Percentiles rank a stretch among this genome's conserved stretches.
Evolutionary conservation across 64 coral and sea anemone species (phyloP).

Genomic region (Pocillopora verrucosa): DNA sequence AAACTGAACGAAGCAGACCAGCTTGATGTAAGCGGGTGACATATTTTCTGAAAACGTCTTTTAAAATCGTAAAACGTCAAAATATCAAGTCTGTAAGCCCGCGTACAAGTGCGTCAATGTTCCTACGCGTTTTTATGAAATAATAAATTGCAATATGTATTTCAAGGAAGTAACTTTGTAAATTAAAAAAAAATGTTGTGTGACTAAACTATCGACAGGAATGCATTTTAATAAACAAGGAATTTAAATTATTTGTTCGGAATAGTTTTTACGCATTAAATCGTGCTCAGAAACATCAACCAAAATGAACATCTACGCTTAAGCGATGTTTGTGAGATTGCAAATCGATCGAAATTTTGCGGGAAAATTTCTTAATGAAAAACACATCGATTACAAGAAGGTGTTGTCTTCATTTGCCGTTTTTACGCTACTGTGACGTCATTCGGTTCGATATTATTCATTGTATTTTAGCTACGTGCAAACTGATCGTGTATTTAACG

Average conservation of each 20-base stretch:
- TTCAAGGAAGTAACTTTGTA: too few relatives aligned
- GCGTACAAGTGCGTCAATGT: too few relatives aligned
- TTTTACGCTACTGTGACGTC: slow-evolving; percentile 22
- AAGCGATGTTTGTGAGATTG: background rate
- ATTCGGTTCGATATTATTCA: background rate
- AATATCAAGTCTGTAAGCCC: too few relatives aligned
- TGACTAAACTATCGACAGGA: too few relatives aligned
- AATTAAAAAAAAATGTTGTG: too few relatives aligned
- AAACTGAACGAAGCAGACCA: background rate
- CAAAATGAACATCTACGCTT: background rate
- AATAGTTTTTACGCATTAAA: too few relatives aligned
- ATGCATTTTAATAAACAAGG: too few relatives aligned
- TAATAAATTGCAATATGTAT: too few relatives aligned
- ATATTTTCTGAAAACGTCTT: background rate
- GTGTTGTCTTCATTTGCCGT: background rate
- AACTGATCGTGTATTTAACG: background rate
- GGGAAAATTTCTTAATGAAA: background rate
- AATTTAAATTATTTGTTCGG: too few relatives aligned
- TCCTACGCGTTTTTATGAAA: too few relatives aligned
- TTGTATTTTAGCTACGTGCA: background rate
- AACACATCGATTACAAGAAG: background rate
- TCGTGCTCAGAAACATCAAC: too few relatives aligned
- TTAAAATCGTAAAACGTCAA: too few relatives aligned
- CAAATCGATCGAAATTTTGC: background rate
- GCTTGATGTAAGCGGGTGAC: background rate